phyloP scores from a whole-genome alignment of 2,797 vertebrate genomes.

The Oreortyx pictus region DNA sequence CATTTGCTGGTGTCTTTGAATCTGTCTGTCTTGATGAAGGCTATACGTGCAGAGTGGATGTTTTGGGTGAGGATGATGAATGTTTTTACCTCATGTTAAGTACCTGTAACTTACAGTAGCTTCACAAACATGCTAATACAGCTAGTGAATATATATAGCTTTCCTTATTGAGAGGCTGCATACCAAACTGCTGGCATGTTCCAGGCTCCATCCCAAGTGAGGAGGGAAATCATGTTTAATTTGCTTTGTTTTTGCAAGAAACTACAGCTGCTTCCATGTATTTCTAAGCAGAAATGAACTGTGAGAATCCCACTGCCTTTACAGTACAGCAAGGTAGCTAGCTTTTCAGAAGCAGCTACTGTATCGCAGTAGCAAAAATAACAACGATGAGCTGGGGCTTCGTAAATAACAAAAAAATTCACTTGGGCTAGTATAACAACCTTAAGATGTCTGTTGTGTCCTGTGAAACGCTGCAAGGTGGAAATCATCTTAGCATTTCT shows the following conservation, averaged over 20 bases:
- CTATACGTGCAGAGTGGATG: fast-evolving
- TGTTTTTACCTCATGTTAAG: neutral
- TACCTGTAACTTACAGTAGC: neutral
- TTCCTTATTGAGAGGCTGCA: neutral
- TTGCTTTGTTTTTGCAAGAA: neutral
- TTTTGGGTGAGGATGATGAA: neutral
- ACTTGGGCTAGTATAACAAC: fast-evolving
- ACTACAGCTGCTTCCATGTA: fast-evolving
- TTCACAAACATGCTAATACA: fast-evolving
- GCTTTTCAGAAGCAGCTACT: neutral
- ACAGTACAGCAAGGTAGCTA: fast-evolving
- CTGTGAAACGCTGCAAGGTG: neutral
- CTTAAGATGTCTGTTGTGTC: neutral
- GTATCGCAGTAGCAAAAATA: fast-evolving
- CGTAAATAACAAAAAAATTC: neutral
- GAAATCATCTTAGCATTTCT: fast-evolving
- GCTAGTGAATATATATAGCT: fast-evolving
- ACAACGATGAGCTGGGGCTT: neutral
- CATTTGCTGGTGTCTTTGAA: fast-evolving
- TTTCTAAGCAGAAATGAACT: neutral
- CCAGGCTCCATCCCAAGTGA: neutral
- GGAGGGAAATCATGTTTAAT: neutral
- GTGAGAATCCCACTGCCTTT: fast-evolving
- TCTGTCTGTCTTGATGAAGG: neutral
- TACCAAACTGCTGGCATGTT: neutral